Evolutionary conservation across 64 coral and sea anemone species (phyloP), one percentile per base, ranked within the genome.

Genomic region (Astreopora myriophthalma): DNA sequence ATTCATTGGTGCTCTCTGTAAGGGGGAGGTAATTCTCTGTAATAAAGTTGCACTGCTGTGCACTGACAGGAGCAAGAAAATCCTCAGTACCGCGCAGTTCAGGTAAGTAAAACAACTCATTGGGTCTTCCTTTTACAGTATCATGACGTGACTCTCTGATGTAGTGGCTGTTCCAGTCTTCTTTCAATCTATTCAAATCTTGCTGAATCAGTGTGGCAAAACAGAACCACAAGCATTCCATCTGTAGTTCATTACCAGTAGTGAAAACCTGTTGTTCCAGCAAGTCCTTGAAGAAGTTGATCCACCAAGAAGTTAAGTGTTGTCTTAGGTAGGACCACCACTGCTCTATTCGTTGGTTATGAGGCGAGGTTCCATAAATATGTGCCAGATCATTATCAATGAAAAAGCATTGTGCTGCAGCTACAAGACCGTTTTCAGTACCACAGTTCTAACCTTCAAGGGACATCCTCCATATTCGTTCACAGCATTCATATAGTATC

Each of bases 361-460:
- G 77, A 66, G 79, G 93, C 13, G 93, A 94, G 70, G 94, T 91
- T 77, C 94, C 88, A 95, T 95, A 91, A 48, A 75, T 94, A 73
- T 95, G 84, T 48, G 94, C 82, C 69, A 91, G 63, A 48, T 74
- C 51, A 63, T 80, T 71, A 39, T 51, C 65, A 89, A 69, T 84
- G 67, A 85, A 28, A 52, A 70, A 85, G 71, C 93, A 94, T 29
- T 94, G 87, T 87, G 76, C 89, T 28, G 87, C 93, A 58, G 93
- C 87, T 87, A 94, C 84, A 16, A 90, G 77, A 34, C 93, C 86
- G 75, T 94, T 94, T 76, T 94, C 93, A 48, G 71, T 94, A 16
- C 93, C 93, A 36, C 55, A 94, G 93, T 83, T 51, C 89, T 91
- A 46, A 91, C 60, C 76, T 79, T 79, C 66, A 51, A 27, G 64